These are phyloP conservation scores for Periparus ater DNA, from an alignment of 2,797 vertebrate species.

Conservation along the genomic window DNA sequence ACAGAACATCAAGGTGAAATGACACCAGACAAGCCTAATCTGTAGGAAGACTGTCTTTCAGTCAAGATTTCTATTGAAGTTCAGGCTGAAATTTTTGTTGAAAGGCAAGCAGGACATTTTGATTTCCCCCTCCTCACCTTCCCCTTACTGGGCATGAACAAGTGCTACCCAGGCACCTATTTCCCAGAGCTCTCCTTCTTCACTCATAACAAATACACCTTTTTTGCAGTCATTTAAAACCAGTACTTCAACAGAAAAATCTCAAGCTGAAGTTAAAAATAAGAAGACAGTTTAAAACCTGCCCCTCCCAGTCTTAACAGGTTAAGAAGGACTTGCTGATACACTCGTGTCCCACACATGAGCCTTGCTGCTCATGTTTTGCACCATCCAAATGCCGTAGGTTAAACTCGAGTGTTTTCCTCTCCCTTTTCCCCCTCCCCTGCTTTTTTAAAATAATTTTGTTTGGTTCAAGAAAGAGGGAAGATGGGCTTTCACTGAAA, in stretches of 20 bases:
- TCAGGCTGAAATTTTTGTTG: neutral
- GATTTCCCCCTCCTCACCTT: neutral
- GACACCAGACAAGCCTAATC: neutral
- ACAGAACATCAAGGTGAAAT: neutral
- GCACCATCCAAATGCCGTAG: conserved; percentile 28
- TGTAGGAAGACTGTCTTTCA: neutral
- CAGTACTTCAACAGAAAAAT: neutral
- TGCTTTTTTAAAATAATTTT: neutral
- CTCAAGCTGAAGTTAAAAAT: neutral
- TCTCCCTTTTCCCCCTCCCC: accelerated
- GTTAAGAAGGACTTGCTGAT: neutral
- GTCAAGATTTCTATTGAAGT: neutral
- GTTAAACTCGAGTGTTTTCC: neutral
- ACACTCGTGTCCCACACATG: neutral
- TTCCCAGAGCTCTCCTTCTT: neutral
- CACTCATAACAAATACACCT: neutral
- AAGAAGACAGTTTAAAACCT: neutral
- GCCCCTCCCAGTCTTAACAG: neutral
- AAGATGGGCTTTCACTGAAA: conserved; percentile 26
- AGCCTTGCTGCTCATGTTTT: conserved; percentile 20
- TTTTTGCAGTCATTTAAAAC: neutral
- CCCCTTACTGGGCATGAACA: neutral
- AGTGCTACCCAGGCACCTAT: neutral
- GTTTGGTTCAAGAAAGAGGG: conserved; percentile 1
- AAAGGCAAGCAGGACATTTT: neutral